These are phyloP conservation scores for Monomorium pharaonis DNA, from an alignment of 1,140 invertebrate species.

Conservation along the genomic window DNA sequence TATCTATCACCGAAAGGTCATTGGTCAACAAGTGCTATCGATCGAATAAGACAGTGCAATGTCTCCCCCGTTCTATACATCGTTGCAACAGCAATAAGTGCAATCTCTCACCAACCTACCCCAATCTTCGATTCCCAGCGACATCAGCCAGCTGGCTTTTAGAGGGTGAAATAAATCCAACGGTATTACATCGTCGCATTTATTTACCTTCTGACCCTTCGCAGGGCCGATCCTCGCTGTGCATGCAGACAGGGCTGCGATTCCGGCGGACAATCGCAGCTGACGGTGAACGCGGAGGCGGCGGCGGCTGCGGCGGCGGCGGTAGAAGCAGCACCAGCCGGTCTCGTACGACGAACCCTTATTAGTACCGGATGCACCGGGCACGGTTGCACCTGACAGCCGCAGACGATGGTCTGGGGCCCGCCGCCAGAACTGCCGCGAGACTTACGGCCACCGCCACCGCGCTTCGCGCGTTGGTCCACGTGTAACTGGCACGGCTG, in stretches of 20 bases:
- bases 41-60: background rate
- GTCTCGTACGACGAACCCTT: conserved; percentile 79
- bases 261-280: conserved; percentile 82
- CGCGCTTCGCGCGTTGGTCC: conserved; percentile 79
- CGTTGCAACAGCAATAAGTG: background rate
- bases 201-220: conserved; percentile 79
- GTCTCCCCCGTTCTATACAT: background rate
- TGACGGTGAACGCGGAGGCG: conserved; percentile 17
- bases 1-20: background rate
- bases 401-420: conserved; percentile 82
- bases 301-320: background rate
- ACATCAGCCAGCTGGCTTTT: background rate
- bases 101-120: background rate
- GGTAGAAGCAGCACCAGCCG: conserved; percentile 55
- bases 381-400: conserved; percentile 83
- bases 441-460: conserved; percentile 72
- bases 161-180: background rate
- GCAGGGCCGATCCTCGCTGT: conserved; percentile 70
- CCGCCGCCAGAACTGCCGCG: conserved; percentile 69
- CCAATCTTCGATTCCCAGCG: conserved; percentile 3
- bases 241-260: conserved; percentile 79
- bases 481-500: conserved; percentile 83
- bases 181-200: background rate
- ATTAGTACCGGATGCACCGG: conserved; percentile 83
- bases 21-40: conserved; percentile 51